Percentiles rank a stretch among this genome's conserved stretches.
Evolutionary conservation across 2,113 vertebrate genomes (phyloP).

Genomic region (Callocephalon fimbriatum): DNA sequence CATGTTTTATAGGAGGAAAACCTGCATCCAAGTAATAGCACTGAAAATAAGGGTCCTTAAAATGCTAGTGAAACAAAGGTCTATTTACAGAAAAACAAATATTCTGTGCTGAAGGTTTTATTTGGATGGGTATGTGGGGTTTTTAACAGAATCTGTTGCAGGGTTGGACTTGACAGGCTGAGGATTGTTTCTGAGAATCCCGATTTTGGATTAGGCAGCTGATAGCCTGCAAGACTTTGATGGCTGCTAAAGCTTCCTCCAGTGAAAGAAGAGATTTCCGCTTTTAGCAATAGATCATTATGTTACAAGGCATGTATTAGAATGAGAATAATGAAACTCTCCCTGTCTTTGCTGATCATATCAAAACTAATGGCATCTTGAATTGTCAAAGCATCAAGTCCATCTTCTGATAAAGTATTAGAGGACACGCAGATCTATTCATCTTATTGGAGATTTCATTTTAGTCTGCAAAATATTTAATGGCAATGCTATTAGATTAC

Average conservation of each 20-base stretch:
- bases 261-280: slow-evolving; percentile 49
- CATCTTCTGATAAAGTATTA: slow-evolving; percentile 60
- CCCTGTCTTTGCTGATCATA: slow-evolving; percentile 47
- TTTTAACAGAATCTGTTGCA: neutral
- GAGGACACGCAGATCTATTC: slow-evolving; percentile 30
- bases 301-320: neutral
- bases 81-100: neutral
- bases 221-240: slow-evolving; percentile 27
- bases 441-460: slow-evolving; percentile 34
- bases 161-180: neutral
- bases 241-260: slow-evolving; percentile 12
- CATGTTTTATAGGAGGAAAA: neutral
- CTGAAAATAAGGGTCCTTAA: neutral
- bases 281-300: slow-evolving; percentile 36
- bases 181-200: slow-evolving; percentile 30
- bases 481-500: slow-evolving; percentile 8
- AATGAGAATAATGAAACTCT: slow-evolving; percentile 51
- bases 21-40: neutral
- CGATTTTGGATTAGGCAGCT: slow-evolving; percentile 8
- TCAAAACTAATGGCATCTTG: slow-evolving; percentile 40
- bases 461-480: slow-evolving; percentile 34
- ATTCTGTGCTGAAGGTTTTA: neutral
- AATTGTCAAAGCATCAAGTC: slow-evolving; percentile 54
- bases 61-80: neutral
- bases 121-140: neutral